phyloP scores from a whole-genome alignment of 2,888 invertebrate genomes.

The Leucophenga montana region DNA sequence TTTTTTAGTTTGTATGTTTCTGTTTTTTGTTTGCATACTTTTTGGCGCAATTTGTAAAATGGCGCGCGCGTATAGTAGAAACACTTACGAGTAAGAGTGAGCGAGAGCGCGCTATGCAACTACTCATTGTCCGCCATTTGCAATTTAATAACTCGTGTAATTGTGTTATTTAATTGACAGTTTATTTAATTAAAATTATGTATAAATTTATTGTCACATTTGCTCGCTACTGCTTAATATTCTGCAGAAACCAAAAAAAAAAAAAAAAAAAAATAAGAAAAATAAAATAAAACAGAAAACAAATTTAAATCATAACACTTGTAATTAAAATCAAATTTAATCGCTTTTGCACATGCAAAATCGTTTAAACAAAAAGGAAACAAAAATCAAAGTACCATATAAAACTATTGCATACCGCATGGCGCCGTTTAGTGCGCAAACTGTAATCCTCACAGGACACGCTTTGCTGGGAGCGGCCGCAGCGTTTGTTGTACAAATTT shows the following conservation, averaged over 20 bases:
- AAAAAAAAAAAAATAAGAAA: too few relatives aligned
- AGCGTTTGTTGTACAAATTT: background rate
- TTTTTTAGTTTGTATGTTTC: too few relatives aligned
- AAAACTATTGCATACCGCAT: conserved; percentile 39
- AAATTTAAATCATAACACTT: too few relatives aligned
- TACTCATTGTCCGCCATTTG: conserved; percentile 37
- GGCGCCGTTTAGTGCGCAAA: conserved; percentile 45
- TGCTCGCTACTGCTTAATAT: too few relatives aligned
- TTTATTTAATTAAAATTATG: conserved; percentile 8
- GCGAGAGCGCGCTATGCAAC: too few relatives aligned
- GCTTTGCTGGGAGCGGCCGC: background rate
- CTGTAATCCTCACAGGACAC: conserved; percentile 10
- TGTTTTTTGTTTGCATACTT: conserved; percentile 32
- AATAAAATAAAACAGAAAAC: too few relatives aligned
- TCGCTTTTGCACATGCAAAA: background rate
- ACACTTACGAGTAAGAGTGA: background rate
- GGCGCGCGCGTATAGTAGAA: too few relatives aligned
- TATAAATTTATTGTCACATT: too few relatives aligned
- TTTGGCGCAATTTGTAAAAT: conserved; percentile 21
- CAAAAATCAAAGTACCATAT: conserved; percentile 17
- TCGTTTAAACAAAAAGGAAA: background rate
- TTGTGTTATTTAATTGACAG: conserved; percentile 19
- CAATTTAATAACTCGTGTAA: conserved; percentile 22
- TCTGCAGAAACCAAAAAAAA: too few relatives aligned
- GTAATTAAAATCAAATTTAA: conserved; percentile 37